Percentiles rank a stretch among this genome's conserved stretches.
Conservation (phyloP, 2,888 invertebrate species). For the Xestoiulus laeticollis region DNA sequence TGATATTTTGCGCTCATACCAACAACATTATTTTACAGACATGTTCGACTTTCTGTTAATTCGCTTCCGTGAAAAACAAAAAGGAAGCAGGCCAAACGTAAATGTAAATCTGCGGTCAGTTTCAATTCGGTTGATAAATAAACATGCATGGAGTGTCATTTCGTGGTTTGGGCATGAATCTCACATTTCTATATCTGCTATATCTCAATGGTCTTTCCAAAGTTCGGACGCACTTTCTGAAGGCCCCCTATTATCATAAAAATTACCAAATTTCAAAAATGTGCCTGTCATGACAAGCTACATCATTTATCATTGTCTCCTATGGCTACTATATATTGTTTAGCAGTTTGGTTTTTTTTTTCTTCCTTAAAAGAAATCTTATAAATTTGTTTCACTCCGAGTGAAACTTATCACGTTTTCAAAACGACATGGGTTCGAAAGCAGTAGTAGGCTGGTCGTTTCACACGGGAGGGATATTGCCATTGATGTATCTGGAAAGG, state of each 20-base stretch:
- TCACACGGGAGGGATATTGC: not conserved
- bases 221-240: not conserved
- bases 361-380: not conserved
- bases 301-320: conserved; percentile 26
- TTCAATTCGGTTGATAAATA: not conserved
- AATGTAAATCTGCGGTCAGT: not conserved
- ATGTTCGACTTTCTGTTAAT: not conserved
- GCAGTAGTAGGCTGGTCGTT: not conserved
- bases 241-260: conserved; percentile 26
- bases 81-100: not conserved
- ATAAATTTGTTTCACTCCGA: not conserved
- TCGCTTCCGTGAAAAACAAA: not conserved
- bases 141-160: not conserved
- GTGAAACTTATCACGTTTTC: conserved; percentile 8
- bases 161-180: not conserved
- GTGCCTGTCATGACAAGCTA: conserved; percentile 17
- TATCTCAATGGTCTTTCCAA: not conserved
- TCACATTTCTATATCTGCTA: not conserved
- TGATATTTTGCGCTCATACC: too few species aligned
- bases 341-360: not conserved
- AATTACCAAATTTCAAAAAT: conserved; percentile 20
- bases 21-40: too few species aligned
- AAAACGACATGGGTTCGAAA: not conserved
- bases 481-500: not conserved
- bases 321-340: conserved; percentile 26